A percentile compares a stretch with the other conserved stretches of the same genome.
These are phyloP conservation scores for Limnothrissa miodon DNA, from an alignment of 2,113 vertebrate genomes.

Conservation along the genomic window DNA sequence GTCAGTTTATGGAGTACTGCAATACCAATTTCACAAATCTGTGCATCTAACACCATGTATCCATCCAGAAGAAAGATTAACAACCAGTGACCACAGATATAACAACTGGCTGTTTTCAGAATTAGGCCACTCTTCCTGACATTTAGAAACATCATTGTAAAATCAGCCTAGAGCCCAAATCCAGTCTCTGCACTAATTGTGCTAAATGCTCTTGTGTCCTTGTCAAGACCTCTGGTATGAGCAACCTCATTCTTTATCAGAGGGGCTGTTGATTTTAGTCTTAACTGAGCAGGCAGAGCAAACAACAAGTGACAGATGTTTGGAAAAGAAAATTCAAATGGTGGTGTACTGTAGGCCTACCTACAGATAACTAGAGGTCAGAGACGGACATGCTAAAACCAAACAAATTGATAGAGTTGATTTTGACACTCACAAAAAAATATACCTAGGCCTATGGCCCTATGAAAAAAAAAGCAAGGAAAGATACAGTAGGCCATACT, in stretches of 20 bases:
- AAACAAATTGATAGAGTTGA: neutral
- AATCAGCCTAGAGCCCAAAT: neutral
- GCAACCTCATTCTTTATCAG: neutral
- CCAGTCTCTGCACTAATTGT: neutral
- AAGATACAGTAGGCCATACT: neutral
- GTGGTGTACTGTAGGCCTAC: too few species aligned
- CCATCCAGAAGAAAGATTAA: too few species aligned
- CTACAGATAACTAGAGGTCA: neutral
- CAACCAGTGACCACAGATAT: neutral
- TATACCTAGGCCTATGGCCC: neutral
- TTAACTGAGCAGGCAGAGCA: neutral
- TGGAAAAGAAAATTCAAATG: neutral
- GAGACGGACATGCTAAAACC: neutral
- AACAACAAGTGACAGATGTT: neutral
- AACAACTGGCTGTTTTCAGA: neutral
- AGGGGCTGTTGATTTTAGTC: neutral
- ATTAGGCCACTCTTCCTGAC: neutral
- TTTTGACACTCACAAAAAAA: neutral
- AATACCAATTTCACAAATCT: too few species aligned
- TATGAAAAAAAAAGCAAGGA: neutral
- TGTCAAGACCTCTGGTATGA: neutral
- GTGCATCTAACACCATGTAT: too few species aligned
- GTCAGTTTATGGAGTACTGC: too few species aligned
- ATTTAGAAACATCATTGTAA: neutral
- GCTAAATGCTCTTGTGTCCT: neutral